Conservation (phyloP, 2,113 vertebrate genomes). For the Oreochromis spilurus region DNA sequence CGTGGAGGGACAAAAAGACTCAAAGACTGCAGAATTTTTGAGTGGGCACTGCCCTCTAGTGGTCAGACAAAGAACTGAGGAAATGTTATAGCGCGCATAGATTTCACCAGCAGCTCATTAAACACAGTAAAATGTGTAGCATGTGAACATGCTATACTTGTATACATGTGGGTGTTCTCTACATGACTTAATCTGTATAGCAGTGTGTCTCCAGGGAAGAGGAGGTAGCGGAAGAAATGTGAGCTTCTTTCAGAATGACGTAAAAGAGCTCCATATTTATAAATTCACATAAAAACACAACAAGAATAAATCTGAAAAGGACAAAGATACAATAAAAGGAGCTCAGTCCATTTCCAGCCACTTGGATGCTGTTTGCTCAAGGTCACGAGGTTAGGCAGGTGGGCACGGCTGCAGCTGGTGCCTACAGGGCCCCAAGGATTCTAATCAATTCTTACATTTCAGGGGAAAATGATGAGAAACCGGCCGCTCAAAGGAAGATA, state of each 20-base stretch:
- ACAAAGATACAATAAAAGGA: background rate
- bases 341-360: background rate
- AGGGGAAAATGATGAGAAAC: conserved; percentile 67
- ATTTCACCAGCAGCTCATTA: background rate
- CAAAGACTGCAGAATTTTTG: conserved; percentile 6
- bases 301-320: background rate
- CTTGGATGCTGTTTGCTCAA: conserved; percentile 31
- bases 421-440: conserved; percentile 36
- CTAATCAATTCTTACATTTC: conserved; percentile 73
- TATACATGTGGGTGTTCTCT: background rate
- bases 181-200: background rate
- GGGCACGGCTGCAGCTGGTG: conserved; percentile 46
- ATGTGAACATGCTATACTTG: background rate
- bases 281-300: conserved; percentile 35
- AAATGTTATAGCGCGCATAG: fast-evolving
- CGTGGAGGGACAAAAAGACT: background rate
- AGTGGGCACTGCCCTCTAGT: conserved; percentile 69
- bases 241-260: conserved; percentile 11
- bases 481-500: conserved; percentile 65
- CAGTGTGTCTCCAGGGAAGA: conserved; percentile 17
- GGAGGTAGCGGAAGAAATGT: background rate
- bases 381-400: conserved; percentile 41
- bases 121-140: background rate
- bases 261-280: conserved; percentile 46
- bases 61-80: background rate